Evolutionary conservation across 2,113 vertebrate species (phyloP).

Genomic region (Malurus melanocephalus): DNA sequence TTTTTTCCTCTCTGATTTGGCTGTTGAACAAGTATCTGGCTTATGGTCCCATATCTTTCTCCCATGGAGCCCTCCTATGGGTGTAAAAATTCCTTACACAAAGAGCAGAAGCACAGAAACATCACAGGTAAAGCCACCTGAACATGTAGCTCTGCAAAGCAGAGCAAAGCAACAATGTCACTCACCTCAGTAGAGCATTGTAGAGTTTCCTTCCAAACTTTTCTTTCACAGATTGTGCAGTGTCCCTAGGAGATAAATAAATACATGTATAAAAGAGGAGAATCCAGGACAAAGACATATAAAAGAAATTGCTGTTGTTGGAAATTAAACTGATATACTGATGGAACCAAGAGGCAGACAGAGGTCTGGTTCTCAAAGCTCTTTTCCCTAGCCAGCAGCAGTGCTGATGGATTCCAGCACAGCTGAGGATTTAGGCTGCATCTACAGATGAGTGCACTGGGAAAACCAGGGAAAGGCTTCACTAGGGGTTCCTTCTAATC

Average conservation of each 20-base stretch:
- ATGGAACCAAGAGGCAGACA: not conserved
- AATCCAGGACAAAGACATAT: not conserved
- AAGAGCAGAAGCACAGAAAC: not conserved
- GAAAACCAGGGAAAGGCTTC: not conserved
- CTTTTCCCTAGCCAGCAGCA: not conserved
- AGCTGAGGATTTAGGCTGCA: not conserved
- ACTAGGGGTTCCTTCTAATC: not conserved
- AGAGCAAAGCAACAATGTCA: not conserved
- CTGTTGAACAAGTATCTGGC: not conserved
- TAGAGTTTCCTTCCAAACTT: constrained; percentile 96
- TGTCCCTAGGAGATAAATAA: constrained; percentile 81
- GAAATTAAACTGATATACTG: not conserved
- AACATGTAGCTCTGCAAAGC: not conserved
- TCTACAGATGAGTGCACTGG: not conserved
- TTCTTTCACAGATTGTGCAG: constrained; percentile 90
- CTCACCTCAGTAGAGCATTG: constrained; percentile 89
- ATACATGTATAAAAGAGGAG: not conserved
- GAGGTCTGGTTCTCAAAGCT: not conserved
- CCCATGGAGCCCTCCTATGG: not conserved
- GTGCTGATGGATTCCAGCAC: not conserved
- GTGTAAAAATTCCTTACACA: not conserved
- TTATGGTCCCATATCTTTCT: not conserved
- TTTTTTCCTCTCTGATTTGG: not conserved
- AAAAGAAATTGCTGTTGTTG: not conserved
- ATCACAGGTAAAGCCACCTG: not conserved